These are phyloP conservation scores for Ancistrus triradiatus DNA, from an alignment of 2,113 vertebrate species.

Conservation along the genomic window DNA sequence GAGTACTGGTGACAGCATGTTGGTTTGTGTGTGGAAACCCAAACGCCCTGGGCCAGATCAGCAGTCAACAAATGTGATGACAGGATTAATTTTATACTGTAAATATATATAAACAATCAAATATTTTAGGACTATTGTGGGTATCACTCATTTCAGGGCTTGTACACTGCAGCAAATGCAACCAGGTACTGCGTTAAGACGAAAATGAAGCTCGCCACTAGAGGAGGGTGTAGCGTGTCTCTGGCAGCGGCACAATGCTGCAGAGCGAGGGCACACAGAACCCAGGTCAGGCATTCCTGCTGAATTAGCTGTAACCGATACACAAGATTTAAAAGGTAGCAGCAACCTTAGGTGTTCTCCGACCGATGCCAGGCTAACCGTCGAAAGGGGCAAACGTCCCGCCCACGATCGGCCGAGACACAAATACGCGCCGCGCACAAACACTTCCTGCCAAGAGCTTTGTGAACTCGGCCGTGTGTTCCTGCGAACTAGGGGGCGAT, in stretches of 20 bases:
- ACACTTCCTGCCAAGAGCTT: constrained; percentile 55
- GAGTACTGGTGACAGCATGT: neutral
- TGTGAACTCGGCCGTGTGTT: constrained; percentile 58
- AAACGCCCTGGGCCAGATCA: too few relatives aligned
- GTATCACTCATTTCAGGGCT: too few relatives aligned
- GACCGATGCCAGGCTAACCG: too few relatives aligned
- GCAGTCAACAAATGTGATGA: too few relatives aligned
- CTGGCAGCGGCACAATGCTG: neutral
- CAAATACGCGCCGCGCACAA: constrained; percentile 34
- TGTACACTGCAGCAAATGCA: too few relatives aligned
- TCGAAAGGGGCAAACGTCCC: too few relatives aligned
- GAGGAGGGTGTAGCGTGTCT: neutral
- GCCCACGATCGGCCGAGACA: neutral
- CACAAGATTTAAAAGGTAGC: constrained; percentile 14
- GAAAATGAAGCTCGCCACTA: too few relatives aligned
- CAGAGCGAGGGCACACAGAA: constrained; percentile 8
- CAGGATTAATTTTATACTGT: too few relatives aligned
- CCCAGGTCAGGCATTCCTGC: constrained; percentile 5
- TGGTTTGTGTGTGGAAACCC: too few relatives aligned
- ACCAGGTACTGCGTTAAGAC: too few relatives aligned
- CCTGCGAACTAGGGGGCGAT: constrained; percentile 52
- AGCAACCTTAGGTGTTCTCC: constrained; percentile 14
- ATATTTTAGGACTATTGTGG: too few relatives aligned
- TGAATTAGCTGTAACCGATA: constrained; percentile 34
- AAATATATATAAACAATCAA: too few relatives aligned